phyloP scores from a whole-genome alignment of 2,797 vertebrate species.

The Novumbra hubbsi region DNA sequence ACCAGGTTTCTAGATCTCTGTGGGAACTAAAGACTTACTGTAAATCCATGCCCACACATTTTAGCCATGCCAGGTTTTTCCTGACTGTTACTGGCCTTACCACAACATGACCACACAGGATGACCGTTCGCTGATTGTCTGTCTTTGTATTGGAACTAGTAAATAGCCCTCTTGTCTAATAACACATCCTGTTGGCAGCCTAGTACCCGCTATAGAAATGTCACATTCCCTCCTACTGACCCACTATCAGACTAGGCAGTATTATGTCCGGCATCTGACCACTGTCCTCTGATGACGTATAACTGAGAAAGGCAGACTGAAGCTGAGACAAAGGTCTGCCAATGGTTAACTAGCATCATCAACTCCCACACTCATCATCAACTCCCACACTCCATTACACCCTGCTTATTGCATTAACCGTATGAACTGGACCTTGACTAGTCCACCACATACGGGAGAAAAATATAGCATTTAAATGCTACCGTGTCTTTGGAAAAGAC shows the following conservation, averaged over 20 bases:
- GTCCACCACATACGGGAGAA: too few species aligned
- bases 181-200: conserved; percentile 40
- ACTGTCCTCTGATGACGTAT: too few species aligned
- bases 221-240: conserved; percentile 37
- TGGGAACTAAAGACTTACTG: neutral
- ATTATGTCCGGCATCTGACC: neutral
- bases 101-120: conserved; percentile 31
- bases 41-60: neutral
- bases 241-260: neutral
- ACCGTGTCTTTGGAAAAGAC: too few species aligned
- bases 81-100: neutral
- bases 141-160: neutral
- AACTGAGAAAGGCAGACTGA: too few species aligned
- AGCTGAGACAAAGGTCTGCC: too few species aligned
- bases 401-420: too few species aligned
- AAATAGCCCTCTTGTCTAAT: conserved; percentile 31
- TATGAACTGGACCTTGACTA: too few species aligned
- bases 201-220: conserved; percentile 20
- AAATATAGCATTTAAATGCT: too few species aligned
- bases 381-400: too few species aligned
- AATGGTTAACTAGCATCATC: too few species aligned
- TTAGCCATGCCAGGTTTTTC: neutral
- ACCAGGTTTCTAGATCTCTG: conserved; percentile 4
- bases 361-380: too few species aligned
- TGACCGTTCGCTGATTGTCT: conserved; percentile 18